Evolutionary conservation across 1,140 invertebrate species (phyloP).

Genomic region (Muscidifurax raptorellus): DNA sequence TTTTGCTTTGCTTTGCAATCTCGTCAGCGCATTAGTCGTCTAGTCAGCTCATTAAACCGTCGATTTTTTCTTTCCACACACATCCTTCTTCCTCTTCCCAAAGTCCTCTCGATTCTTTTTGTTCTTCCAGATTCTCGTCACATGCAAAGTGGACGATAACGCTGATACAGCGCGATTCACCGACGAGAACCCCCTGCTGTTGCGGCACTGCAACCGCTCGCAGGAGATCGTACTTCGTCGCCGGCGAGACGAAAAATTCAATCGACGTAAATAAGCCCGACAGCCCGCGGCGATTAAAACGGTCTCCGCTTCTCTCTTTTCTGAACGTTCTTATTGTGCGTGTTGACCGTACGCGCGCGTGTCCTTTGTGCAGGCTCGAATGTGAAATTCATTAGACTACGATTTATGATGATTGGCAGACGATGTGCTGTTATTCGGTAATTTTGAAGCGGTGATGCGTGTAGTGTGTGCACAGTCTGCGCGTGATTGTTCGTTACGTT

Average conservation of each 20-base stretch:
- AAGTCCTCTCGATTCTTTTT: conserved; percentile 9
- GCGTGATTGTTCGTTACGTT: no score
- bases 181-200: conserved; percentile 34
- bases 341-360: not conserved
- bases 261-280: conserved; percentile 40
- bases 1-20: no score
- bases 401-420: conserved; percentile 24
- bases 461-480: not conserved
- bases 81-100: not conserved
- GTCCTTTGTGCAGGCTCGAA: not conserved
- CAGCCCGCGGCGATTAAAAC: not conserved
- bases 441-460: not conserved
- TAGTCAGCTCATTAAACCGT: conserved; percentile 35
- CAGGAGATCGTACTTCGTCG: not conserved
- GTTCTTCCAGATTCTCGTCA: not conserved
- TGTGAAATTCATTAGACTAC: conserved; percentile 25
- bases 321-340: not conserved
- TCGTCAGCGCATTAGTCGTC: not conserved
- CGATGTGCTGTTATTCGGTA: not conserved
- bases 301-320: not conserved
- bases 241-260: conserved; percentile 30
- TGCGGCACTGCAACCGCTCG: not conserved
- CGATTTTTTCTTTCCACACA: not conserved
- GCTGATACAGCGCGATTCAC: conserved; percentile 30
- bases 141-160: conserved; percentile 36